These are phyloP conservation scores for Aphyosemion australe DNA, from an alignment of 2,113 vertebrate genomes.

Conservation along the genomic window DNA sequence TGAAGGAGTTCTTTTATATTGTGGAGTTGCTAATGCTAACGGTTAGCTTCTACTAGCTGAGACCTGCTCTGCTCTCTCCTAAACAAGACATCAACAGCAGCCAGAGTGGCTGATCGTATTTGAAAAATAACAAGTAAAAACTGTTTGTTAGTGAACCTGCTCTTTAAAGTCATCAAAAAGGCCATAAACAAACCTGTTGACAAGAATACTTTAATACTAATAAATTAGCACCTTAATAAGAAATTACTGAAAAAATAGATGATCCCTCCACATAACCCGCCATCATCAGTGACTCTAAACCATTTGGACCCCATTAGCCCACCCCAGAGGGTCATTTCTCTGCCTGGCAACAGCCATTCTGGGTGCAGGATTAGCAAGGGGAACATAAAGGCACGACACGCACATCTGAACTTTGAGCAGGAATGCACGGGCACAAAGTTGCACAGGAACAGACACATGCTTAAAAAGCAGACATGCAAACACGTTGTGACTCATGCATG, in stretches of 20 bases:
- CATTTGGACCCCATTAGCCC: slow-evolving; percentile 27
- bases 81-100: too few relatives aligned
- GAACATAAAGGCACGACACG: slow-evolving; percentile 27
- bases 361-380: slow-evolving; percentile 62
- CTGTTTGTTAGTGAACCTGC: too few relatives aligned
- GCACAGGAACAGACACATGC: slow-evolving; percentile 27
- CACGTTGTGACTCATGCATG: slow-evolving; percentile 38
- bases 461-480: slow-evolving; percentile 45
- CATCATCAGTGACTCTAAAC: slow-evolving; percentile 30
- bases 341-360: slow-evolving; percentile 74
- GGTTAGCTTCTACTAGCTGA: too few relatives aligned
- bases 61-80: too few relatives aligned
- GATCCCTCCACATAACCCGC: not conserved
- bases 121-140: too few relatives aligned
- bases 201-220: too few relatives aligned
- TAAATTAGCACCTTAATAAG: too few relatives aligned
- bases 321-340: slow-evolving; percentile 55
- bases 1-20: too few relatives aligned
- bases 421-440: slow-evolving; percentile 45
- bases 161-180: too few relatives aligned
- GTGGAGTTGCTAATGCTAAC: too few relatives aligned
- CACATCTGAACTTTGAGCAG: slow-evolving; percentile 66
- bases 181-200: too few relatives aligned
- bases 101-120: too few relatives aligned
- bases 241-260: not conserved